Evolutionary conservation across 2,888 invertebrate genomes (phyloP).

Genomic region (Cinara cedri): DNA sequence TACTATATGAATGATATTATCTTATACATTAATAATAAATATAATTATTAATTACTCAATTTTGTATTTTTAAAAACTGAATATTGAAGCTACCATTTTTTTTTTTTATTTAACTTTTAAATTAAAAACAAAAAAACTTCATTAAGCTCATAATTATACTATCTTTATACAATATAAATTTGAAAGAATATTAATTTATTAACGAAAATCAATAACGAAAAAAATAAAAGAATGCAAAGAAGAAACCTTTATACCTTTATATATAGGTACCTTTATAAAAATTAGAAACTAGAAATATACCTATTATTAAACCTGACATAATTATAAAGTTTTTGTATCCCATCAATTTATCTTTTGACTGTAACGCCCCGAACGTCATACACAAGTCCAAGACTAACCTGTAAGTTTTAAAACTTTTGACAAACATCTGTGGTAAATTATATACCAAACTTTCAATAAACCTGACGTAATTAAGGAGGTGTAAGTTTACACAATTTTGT

Average conservation of each 20-base stretch:
- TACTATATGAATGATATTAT: no score
- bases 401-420: constrained; percentile 43
- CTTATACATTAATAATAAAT: no score
- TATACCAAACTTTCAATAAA: constrained; percentile 32
- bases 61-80: no score
- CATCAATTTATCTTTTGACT: constrained; percentile 19
- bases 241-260: not conserved
- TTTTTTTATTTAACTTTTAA: no score
- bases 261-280: no score
- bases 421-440: constrained; percentile 31
- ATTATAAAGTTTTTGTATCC: constrained; percentile 27
- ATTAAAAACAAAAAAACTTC: no score
- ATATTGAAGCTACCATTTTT: no score
- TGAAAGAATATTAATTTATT: no score
- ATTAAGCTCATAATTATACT: no score
- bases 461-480: constrained; percentile 24
- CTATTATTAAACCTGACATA: not conserved
- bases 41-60: no score
- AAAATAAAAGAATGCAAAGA: not conserved
- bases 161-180: no score
- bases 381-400: constrained; percentile 10
- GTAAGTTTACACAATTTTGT: constrained; percentile 17
- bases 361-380: constrained; percentile 16
- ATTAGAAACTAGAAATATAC: not conserved
- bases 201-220: no score